Percentiles rank a stretch among this genome's conserved stretches.
phyloP scores from a whole-genome alignment of 2,888 invertebrate genomes.

The Tachystola acroxantha region DNA sequence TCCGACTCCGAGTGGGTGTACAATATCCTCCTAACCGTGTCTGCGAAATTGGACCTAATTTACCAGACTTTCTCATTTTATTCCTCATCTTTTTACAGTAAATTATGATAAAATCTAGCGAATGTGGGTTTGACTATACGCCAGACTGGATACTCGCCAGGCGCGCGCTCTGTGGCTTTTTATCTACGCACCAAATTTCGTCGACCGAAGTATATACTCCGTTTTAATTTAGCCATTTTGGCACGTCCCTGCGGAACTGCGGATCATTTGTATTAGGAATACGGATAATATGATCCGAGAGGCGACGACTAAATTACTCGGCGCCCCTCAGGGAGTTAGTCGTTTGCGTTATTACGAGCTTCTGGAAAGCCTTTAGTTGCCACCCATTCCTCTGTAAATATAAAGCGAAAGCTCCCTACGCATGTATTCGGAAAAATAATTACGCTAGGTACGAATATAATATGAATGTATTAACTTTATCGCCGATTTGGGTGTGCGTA shows the following conservation, averaged over 20 bases:
- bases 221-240: constrained; percentile 73
- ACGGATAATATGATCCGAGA: constrained; percentile 55
- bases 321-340: constrained; percentile 29
- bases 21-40: not conserved
- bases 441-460: too few species aligned
- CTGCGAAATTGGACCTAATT: not conserved
- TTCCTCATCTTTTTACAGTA: not conserved
- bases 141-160: constrained; percentile 37
- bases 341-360: constrained; percentile 37
- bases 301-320: constrained; percentile 43
- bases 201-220: constrained; percentile 46
- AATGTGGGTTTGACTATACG: constrained; percentile 14
- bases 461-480: constrained; percentile 34
- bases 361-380: constrained; percentile 28
- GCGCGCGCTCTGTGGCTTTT: constrained; percentile 54
- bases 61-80: not conserved
- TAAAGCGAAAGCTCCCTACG: constrained; percentile 21
- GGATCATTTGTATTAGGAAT: constrained; percentile 62
- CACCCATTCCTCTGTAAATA: constrained; percentile 21
- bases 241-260: constrained; percentile 59
- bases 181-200: constrained; percentile 48
- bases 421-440: constrained; percentile 35
- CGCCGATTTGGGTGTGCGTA: constrained; percentile 19
- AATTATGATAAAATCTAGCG: constrained; percentile 27
- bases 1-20: too few species aligned